Evolutionary conservation across 2,888 invertebrate genomes (phyloP), one percentile per base, ranked within the genome.

Genomic region (Saturnia pavonia): DNA sequence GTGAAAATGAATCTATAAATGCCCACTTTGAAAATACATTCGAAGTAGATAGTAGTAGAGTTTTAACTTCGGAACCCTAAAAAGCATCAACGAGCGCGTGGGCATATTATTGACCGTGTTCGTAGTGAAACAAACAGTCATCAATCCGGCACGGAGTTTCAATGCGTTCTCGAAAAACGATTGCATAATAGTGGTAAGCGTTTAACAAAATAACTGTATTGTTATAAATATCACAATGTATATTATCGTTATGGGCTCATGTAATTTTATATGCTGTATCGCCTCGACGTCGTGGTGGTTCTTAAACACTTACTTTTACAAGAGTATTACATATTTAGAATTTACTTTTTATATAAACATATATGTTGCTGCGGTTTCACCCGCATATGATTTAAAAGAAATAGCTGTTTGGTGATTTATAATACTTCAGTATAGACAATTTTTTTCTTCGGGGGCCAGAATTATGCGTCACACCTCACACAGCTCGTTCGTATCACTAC

Each of bases 151-250:
- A n/a, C n/a, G n/a, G 12, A 27, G 57, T 60, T 14, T 25, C 25
- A 12, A 60, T 25, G 27, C 57, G 3, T 6, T 60, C 57, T 60
- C 57, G 12, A 12, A 16, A 14, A 60, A 25, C 16, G 25, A 60
- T n/a, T 22, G 14, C 16, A 51, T 60, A 42, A 45, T 43, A 65
- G 9, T 45, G 11, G 11, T 11, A 65, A 63, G 27, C 27, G 48
- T 34, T 48, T 48, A 69, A 69, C 69, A 69, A 51, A n/a, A 19
- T 34, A n/a, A 48, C 34, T 22, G n/a, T 60, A 66, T 82, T 85
- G 85, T 84, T 87, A 86, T 86, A 81, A 80, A 74, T 87, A 85
- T 88, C 86, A 86, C 84, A 85, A 82, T 77, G 86, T 86, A 88
- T 81, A 87, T 90, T 85, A 88, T 73, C 80, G 79, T 77, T 79